Evolutionary conservation across 2,888 invertebrate species (phyloP), one percentile per base, ranked within the genome.

Genomic region (Anthoptus insignis): DNA sequence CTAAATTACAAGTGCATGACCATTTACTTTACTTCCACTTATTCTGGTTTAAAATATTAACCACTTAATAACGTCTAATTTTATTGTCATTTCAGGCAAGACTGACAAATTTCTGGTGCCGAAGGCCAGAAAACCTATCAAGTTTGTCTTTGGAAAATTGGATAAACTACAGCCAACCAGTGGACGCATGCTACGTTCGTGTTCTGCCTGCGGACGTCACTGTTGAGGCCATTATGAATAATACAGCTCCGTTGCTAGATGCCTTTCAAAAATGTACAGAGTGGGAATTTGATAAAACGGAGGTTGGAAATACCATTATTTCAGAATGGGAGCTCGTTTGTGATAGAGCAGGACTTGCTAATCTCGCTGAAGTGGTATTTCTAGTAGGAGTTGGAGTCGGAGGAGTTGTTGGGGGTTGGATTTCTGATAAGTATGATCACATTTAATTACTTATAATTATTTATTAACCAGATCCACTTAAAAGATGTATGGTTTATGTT

Each of bases 301-400:
- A 91, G 71, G 89, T 93, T 14, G 96, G 96, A 7, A 93, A 94
- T 71, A 97, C 96, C 1, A 95, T 97, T 73, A 95, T 96, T 65
- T 96, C 96, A 0, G 96, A 97, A 92, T 97, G 97, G 96, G 90
- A 94, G 76, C 87, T 97, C 73, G 96, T 97, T 14, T 97, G 97
- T 81, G 96, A 96, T 73, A 94, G 94, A 78, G 94, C 95, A 66
- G 94, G 95, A 75, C 87, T 97, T 61, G 95, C 95, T 67, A 96
- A 95, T 80, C 89, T 97, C 29, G 96, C 96, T 11, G 97, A 97
- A 87, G 96, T 97, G 88, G 95, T 96, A 82, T 97, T 97, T 84
- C 88, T 97, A 68, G 90, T 95, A 24, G 97, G 97, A 32, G 96
- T 97, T 13, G 97, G 97, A 64, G 89, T 96, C 49, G 97, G 97